These are phyloP conservation scores for Piaya cayana DNA, from an alignment of 2,113 vertebrate species.

Conservation along the genomic window DNA sequence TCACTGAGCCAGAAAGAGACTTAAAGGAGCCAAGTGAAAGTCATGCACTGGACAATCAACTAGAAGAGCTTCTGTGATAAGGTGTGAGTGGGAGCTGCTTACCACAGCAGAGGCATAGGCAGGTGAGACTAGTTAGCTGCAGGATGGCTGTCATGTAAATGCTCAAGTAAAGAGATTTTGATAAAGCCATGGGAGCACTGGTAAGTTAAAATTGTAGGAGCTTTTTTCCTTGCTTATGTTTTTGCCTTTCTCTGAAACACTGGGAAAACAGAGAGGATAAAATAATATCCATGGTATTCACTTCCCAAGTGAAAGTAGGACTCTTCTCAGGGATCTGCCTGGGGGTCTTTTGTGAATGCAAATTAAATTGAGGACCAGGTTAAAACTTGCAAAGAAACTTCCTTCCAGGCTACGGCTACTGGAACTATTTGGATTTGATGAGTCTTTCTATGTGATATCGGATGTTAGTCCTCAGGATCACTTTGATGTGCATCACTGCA, in stretches of 20 bases:
- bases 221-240: neutral
- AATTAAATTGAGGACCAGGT: neutral
- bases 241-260: neutral
- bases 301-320: neutral
- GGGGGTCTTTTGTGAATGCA: neutral
- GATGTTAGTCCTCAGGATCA: neutral
- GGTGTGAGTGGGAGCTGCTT: neutral
- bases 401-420: neutral
- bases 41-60: neutral
- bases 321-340: neutral
- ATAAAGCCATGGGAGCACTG: neutral
- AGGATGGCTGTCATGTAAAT: neutral
- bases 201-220: neutral
- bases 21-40: neutral
- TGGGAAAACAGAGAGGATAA: neutral
- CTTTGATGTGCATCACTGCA: neutral
- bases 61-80: neutral
- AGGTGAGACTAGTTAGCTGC: neutral
- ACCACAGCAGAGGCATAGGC: neutral
- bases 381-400: neutral
- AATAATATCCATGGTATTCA: neutral
- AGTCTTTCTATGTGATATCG: neutral
- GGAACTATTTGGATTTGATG: neutral
- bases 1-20: neutral
- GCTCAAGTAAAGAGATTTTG: neutral